phyloP scores from a whole-genome alignment of 2,888 invertebrate species.

The Hedychridium roseum region DNA sequence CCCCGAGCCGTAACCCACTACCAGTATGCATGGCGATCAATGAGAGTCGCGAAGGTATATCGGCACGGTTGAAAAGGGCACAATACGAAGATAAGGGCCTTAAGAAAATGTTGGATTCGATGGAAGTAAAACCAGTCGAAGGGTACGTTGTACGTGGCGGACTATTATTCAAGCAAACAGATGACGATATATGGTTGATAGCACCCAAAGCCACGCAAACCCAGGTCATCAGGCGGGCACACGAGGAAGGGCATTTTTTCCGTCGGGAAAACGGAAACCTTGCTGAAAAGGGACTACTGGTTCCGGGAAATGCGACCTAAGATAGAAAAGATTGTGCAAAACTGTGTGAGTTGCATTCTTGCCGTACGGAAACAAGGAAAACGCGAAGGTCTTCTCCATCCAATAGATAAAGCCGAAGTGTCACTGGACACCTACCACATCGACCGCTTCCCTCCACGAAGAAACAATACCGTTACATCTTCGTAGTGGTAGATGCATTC shows the following conservation, averaged over 20 bases:
- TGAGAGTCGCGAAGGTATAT: no score
- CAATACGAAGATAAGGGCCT: no score
- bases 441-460: constrained; percentile 40
- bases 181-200: no score
- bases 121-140: no score
- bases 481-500: constrained; percentile 42
- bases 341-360: constrained; percentile 21
- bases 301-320: constrained; percentile 7
- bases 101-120: no score
- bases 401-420: no score
- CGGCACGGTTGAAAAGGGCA: no score
- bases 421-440: constrained; percentile 45
- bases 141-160: no score
- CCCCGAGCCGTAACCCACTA: constrained; percentile 29
- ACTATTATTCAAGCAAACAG: no score
- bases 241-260: constrained; percentile 20
- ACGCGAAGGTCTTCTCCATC: no score
- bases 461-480: constrained; percentile 42
- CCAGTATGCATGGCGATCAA: constrained; percentile 3
- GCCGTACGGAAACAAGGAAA: no score
- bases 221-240: constrained; percentile 13
- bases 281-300: constrained; percentile 18
- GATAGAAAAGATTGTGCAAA: constrained; percentile 18
- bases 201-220: constrained; percentile 17
- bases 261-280: constrained; percentile 11